Evolutionary conservation across 2,797 vertebrate species (phyloP), one percentile per base, ranked within the genome.

Genomic region (Triplophysa bombifrons): DNA sequence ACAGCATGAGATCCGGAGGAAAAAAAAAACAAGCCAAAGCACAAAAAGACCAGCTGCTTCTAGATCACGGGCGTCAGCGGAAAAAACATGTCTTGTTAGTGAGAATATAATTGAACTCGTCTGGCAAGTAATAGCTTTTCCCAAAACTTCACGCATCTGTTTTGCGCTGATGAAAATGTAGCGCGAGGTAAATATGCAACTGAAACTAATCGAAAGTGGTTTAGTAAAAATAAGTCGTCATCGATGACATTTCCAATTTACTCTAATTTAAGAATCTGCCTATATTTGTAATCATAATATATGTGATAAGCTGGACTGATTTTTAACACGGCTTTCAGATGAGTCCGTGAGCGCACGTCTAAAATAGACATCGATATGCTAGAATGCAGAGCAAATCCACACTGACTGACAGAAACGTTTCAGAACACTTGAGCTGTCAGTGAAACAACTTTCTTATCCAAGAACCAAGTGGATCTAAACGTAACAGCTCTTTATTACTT

Each of bases 31-130:
- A 71, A 84, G 78, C 78, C 77, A 87, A 88, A 83, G 83, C 90
- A 91, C 89, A 92, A 94, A 91, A 84, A 88, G 80, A 87, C 88
- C 92, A 93, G 92, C 93, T 94, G 92, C 90, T 89, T 85, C 85
- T 82, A 87, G 88, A 89, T 86, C 86, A 76, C 66, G 82, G 84
- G 85, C 83, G 85, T 88, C 82, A 88, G 86, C 86, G 72, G 66
- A 80, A 71, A 82, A 81, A 84, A 73, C 76, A 64, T 46, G 75
- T 75, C 87, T 76, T 72, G 76, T 89, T 84, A 89, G 84, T 86
- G 27, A 82, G 73, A 85, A 83, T 84, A 84, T 84, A 82, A 86
- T 85, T 89, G 78, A 82, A 89, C 83, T 80, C 83, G 88, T 84
- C 78, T 56, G 51, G 83, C 69, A 84, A 86, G 72, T 82, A 77